These are phyloP conservation scores for Caranx melampygus DNA, from an alignment of 2,113 vertebrate genomes.

Conservation along the genomic window DNA sequence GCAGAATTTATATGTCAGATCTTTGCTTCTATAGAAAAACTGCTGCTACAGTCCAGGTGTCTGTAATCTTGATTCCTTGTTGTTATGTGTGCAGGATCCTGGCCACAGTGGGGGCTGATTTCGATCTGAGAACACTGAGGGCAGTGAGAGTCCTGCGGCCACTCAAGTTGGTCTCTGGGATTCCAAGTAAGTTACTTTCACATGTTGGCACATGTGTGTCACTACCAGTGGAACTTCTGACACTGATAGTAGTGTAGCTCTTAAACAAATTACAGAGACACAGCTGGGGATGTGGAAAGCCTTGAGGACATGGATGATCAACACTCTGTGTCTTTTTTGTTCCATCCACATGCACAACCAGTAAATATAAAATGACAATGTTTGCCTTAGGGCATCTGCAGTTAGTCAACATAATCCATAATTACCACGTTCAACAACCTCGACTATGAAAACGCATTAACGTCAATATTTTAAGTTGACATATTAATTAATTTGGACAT, in stretches of 20 bases:
- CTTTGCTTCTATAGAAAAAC: not conserved
- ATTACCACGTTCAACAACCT: too few species aligned
- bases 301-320: too few species aligned
- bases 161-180: slow-evolving; percentile 95
- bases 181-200: slow-evolving; percentile 90
- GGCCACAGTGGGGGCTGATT: slow-evolving; percentile 93
- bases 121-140: slow-evolving; percentile 93
- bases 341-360: too few species aligned
- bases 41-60: not conserved
- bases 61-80: slow-evolving; percentile 1
- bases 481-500: too few species aligned
- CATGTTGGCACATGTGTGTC: not conserved
- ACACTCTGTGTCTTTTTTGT: too few species aligned
- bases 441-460: too few species aligned
- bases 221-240: too few species aligned
- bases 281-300: not conserved
- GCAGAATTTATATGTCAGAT: not conserved
- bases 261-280: not conserved
- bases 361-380: too few species aligned
- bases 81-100: slow-evolving; percentile 87
- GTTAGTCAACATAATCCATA: too few species aligned
- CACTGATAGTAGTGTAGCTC: not conserved
- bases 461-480: too few species aligned
- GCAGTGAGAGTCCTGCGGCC: slow-evolving; percentile 95
- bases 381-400: not conserved